A percentile compares a stretch with the other conserved stretches of the same genome.
Conservation (phyloP, 2,888 invertebrate genomes). For the Cremastinae sp. region DNA sequence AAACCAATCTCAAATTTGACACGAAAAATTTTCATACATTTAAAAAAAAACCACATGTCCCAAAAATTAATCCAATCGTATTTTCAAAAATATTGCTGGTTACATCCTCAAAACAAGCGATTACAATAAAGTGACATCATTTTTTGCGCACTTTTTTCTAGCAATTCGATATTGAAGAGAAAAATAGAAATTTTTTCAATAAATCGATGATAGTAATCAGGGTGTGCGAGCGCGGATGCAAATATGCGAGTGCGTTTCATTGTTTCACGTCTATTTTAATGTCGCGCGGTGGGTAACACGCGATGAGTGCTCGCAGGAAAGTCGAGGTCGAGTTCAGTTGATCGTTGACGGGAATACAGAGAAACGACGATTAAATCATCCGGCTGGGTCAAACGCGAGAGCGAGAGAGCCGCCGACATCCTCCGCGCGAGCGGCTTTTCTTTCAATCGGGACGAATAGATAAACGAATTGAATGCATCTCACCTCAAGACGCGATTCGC, state of each 20-base stretch:
- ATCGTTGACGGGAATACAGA: slow-evolving; percentile 16
- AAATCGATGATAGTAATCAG: slow-evolving; percentile 45
- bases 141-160: too few species aligned
- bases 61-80: too few species aligned
- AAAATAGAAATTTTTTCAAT: too few species aligned
- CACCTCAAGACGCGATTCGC: neutral
- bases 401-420: neutral
- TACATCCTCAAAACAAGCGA: too few species aligned
- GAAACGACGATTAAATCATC: slow-evolving; percentile 31
- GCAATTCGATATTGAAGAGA: too few species aligned
- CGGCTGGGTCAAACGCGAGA: neutral
- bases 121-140: too few species aligned
- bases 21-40: too few species aligned
- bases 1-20: too few species aligned
- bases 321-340: slow-evolving; percentile 26
- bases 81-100: too few species aligned
- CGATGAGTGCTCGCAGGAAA: neutral
- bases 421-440: neutral
- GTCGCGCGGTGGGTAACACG: too few species aligned
- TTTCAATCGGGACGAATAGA: neutral
- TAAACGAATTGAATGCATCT: neutral
- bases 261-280: slow-evolving; percentile 55
- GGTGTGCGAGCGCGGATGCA: slow-evolving; percentile 22
- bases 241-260: slow-evolving; percentile 35
- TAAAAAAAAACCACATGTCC: too few species aligned